Base-by-base conservation (phyloP, 2,113 vertebrate genomes). In the Megalops atlanticus region DNA sequence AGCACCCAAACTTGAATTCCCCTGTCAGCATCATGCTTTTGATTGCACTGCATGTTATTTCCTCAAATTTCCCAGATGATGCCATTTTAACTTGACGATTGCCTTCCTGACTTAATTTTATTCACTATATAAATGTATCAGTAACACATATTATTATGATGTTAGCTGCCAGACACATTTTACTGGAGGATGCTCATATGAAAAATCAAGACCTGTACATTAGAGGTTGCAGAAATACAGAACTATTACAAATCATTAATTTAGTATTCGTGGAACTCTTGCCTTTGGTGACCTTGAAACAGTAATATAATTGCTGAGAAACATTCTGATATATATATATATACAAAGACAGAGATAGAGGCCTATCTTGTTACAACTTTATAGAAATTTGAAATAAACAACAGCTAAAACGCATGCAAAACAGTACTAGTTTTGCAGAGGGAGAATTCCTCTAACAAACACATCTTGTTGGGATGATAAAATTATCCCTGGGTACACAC, bases 41-140 rank as follows among this genome's bases (percentile, higher is more conserved):
- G 41, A 76, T 76, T 76, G 74, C 43, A n/a, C 58, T 45, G 43
- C 43, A 45, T 24, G n/a, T 36, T 3, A 21, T 74, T 74, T 74
- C 72, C n/a, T n/a, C 4, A 33, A 71, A 71, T 21, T 47, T 31
- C 43, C n/a, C 27, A 49, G 24, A 76, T 49, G 45, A 35, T 45
- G n/a, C 45, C 12, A n/a, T 47, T 49, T 49, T 24, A 33, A 47
- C n/a, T 27, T 31, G 18, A 4, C 35, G 15, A 74, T 74, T 41
- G 72, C 72, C 72, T 74, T 39, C 24, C 35, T 40, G 72, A 74
- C 72, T 74, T 36, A 14, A 14, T 27, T 14, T 33, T 71, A 71
- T 31, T 71, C 27, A 33, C 24, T 71, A 31, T 43, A 74, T 74
- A 74, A 64, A 31, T 64, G 38, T 39, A 74, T 33, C 69, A n/a